phyloP scores from a whole-genome alignment of 2,113 vertebrate species.

The Peucedramus taeniatus region DNA sequence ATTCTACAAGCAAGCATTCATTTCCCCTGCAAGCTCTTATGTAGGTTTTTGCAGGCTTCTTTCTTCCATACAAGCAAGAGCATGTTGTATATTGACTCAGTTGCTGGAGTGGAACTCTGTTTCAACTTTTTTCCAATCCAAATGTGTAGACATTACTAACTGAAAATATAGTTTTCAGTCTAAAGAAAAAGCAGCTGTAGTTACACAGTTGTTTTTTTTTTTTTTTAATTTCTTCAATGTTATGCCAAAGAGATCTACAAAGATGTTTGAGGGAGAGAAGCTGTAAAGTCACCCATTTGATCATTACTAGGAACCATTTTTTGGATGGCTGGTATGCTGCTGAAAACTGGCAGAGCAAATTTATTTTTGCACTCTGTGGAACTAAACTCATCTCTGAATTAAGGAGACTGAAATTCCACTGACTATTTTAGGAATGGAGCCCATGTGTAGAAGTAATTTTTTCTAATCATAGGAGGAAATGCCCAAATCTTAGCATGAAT shows the following conservation, averaged over 20 bases:
- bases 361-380: not conserved
- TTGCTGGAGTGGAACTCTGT: not conserved
- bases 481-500: not conserved
- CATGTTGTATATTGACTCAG: not conserved
- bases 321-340: not conserved
- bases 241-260: not conserved
- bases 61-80: not conserved
- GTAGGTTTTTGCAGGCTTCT: not conserved
- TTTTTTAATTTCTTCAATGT: not conserved
- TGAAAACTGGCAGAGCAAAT: not conserved
- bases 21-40: not conserved
- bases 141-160: slow-evolving; percentile 21
- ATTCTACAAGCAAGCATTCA: not conserved
- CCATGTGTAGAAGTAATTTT: not conserved
- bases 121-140: slow-evolving; percentile 31
- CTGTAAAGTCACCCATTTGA: not conserved
- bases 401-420: not conserved
- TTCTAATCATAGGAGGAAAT: not conserved
- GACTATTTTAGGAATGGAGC: not conserved
- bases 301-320: not conserved
- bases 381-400: not conserved
- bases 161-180: not conserved
- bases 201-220: not conserved
- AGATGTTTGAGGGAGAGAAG: not conserved
- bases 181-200: slow-evolving; percentile 34